Percentiles rank a stretch among this genome's conserved stretches.
Conservation (phyloP, 2,888 invertebrate species). For the Rosalia funebris region DNA sequence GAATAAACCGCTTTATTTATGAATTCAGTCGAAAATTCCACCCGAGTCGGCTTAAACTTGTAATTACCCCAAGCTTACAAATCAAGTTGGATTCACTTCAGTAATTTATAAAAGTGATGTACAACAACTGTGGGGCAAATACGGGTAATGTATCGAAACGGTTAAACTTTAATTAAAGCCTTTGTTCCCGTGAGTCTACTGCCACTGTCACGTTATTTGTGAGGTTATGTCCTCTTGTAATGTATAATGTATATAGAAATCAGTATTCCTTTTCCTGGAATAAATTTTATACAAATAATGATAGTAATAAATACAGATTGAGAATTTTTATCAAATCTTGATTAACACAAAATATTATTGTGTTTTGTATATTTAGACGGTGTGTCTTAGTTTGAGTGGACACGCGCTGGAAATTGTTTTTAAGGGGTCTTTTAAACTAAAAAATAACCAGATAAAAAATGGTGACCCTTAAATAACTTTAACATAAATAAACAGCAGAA, state of each 20-base stretch:
- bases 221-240: not conserved
- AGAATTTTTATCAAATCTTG: too few relatives aligned
- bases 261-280: too few relatives aligned
- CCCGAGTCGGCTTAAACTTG: slow-evolving; percentile 19
- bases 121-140: slow-evolving; percentile 14
- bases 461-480: too few relatives aligned
- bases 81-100: slow-evolving; percentile 24
- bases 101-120: slow-evolving; percentile 31
- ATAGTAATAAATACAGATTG: too few relatives aligned
- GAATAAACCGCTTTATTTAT: slow-evolving; percentile 6
- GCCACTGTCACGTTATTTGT: not conserved
- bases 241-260: not conserved
- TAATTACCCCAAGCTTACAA: slow-evolving; percentile 32
- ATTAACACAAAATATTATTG: too few relatives aligned
- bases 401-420: too few relatives aligned
- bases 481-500: too few relatives aligned
- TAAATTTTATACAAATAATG: too few relatives aligned
- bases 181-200: slow-evolving; percentile 20
- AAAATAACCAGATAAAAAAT: too few relatives aligned
- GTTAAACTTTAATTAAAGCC: slow-evolving; percentile 25
- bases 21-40: slow-evolving; percentile 14
- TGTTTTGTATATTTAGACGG: too few relatives aligned
- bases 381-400: too few relatives aligned
- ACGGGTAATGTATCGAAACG: slow-evolving; percentile 26
- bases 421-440: too few relatives aligned